phyloP scores from a whole-genome alignment of 2,113 vertebrate genomes.

The Cottus gobio region DNA sequence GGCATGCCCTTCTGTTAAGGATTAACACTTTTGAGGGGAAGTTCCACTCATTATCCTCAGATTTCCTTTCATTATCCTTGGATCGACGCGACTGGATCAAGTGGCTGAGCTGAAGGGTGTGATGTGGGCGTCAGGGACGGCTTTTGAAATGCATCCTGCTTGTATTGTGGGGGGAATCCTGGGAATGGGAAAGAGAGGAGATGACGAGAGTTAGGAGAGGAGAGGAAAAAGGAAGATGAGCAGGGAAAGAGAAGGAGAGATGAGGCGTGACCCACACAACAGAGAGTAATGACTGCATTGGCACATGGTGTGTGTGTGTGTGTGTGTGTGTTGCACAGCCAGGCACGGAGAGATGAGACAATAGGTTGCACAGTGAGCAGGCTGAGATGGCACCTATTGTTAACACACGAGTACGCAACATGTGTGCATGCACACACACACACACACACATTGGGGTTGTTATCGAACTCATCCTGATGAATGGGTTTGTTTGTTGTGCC shows the following conservation, averaged over 20 bases:
- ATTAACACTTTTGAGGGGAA: constrained; percentile 52
- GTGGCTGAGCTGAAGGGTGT: constrained; percentile 6
- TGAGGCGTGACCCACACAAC: constrained; percentile 43
- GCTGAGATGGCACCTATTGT: constrained; percentile 73
- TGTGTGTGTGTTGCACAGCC: constrained; percentile 33
- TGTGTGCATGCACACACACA: constrained; percentile 18
- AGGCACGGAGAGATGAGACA: constrained; percentile 50
- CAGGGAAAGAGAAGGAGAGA: constrained; percentile 12
- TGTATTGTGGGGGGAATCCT: constrained; percentile 17
- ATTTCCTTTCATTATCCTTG: constrained; percentile 63
- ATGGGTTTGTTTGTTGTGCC: constrained; percentile 48
- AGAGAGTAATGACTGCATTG: constrained; percentile 45
- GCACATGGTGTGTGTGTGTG: constrained; percentile 20
- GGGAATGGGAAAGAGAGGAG: not conserved
- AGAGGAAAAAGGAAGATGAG: constrained; percentile 8
- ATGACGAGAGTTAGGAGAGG: not conserved
- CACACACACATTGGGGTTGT: constrained; percentile 19
- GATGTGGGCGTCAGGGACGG: not conserved
- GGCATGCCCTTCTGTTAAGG: constrained; percentile 46
- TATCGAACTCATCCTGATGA: constrained; percentile 34
- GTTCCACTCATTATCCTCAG: constrained; percentile 55
- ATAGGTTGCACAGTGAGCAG: constrained; percentile 53
- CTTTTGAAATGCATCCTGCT: constrained; percentile 29
- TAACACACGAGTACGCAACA: constrained; percentile 27
- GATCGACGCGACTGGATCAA: constrained; percentile 43